phyloP scores from a whole-genome alignment of 53 echinoderm and acorn worm species.

The Actinopyga echinites region DNA sequence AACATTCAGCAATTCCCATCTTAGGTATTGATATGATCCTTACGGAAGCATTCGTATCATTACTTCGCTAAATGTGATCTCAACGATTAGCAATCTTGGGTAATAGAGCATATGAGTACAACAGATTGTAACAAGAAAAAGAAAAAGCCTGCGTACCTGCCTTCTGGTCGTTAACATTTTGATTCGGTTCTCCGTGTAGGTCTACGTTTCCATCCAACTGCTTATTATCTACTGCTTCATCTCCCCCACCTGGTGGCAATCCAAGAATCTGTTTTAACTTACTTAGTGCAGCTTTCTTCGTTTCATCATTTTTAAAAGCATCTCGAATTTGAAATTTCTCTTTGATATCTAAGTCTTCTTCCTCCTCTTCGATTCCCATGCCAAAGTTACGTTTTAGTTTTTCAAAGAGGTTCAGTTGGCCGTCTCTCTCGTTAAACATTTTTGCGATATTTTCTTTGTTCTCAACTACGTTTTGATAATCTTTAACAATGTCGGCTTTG shows the following conservation, averaged over 20 bases:
- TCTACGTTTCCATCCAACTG: neutral
- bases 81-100: no score
- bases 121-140: no score
- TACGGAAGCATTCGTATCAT: no score
- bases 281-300: neutral
- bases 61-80: no score
- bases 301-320: neutral
- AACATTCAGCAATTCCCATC: no score
- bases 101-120: no score
- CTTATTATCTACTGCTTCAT: no score
- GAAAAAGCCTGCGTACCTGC: no score
- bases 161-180: no score
- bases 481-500: no score
- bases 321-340: neutral
- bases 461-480: neutral
- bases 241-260: neutral
- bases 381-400: neutral
- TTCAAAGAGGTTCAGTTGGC: neutral
- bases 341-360: neutral
- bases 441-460: neutral
- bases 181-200: no score
- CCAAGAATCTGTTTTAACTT: neutral
- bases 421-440: neutral
- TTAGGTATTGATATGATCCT: no score
- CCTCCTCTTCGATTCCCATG: conserved; percentile 1